phyloP scores from a whole-genome alignment of 2,888 invertebrate genomes.

The Macrosoma leucophasiata region DNA sequence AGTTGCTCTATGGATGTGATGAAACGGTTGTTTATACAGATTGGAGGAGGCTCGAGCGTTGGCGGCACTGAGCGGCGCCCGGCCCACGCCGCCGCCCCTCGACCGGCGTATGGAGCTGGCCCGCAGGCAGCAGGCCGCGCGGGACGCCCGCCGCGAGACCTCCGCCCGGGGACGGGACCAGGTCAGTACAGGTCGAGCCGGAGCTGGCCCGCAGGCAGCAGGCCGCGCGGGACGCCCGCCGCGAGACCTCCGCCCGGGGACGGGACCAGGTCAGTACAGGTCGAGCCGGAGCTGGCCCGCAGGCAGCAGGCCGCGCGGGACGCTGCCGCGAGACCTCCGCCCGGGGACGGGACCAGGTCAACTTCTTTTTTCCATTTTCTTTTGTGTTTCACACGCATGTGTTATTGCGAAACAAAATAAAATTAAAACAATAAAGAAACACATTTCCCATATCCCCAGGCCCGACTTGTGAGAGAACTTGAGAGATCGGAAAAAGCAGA shows the following conservation, averaged over 20 bases:
- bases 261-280: conserved; percentile 63
- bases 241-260: conserved; percentile 74
- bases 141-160: conserved; percentile 84
- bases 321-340: conserved; percentile 81
- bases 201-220: conserved; percentile 84
- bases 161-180: conserved; percentile 70
- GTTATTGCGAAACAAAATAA: too few relatives aligned
- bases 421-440: too few relatives aligned
- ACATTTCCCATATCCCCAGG: conserved; percentile 43
- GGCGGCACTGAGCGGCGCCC: conserved; percentile 60
- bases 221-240: conserved; percentile 84
- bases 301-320: conserved; percentile 84
- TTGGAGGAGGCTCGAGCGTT: conserved; percentile 81
- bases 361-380: conserved; percentile 3
- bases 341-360: conserved; percentile 73
- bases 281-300: conserved; percentile 79
- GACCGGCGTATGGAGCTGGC: conserved; percentile 87
- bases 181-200: conserved; percentile 31
- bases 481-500: conserved; percentile 90
- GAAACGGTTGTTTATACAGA: conserved; percentile 42
- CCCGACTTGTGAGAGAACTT: conserved; percentile 79
- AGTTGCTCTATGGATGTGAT: too few relatives aligned
- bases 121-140: conserved; percentile 80
- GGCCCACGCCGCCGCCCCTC: conserved; percentile 78
- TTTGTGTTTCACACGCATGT: too few relatives aligned